phyloP scores from a whole-genome alignment of 64 coral and sea anemone genomes.

The Porites lutea region DNA sequence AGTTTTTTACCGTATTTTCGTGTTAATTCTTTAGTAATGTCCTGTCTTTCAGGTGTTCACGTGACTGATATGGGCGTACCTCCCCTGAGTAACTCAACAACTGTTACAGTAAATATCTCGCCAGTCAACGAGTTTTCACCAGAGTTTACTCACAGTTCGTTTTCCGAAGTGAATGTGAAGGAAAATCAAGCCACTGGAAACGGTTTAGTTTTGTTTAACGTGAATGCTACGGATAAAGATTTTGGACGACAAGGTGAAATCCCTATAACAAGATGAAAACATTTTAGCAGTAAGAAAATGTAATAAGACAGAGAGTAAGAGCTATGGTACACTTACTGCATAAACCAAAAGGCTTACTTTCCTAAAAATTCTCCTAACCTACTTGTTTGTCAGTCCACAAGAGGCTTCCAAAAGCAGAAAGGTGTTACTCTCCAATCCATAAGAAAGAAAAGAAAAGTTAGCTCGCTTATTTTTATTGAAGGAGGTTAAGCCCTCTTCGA shows the following conservation, averaged over 20 bases:
- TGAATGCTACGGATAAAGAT: slow-evolving; percentile 70
- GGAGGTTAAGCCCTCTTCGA: too few species aligned
- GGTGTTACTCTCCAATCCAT: neutral
- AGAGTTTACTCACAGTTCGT: slow-evolving; percentile 44
- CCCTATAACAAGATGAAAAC: too few species aligned
- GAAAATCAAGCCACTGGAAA: slow-evolving; percentile 57
- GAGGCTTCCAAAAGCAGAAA: neutral
- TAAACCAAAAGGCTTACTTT: too few species aligned
- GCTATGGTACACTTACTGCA: too few species aligned
- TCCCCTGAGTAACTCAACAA: slow-evolving; percentile 49
- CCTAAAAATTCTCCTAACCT: neutral
- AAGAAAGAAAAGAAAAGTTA: too few species aligned
- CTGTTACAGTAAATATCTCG: slow-evolving; percentile 43
- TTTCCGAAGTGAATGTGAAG: slow-evolving; percentile 9
- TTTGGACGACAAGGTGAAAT: slow-evolving; percentile 67
- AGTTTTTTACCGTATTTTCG: neutral
- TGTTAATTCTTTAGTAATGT: neutral
- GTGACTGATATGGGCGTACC: slow-evolving; percentile 52
- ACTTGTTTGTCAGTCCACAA: neutral
- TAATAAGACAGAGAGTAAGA: too few species aligned
- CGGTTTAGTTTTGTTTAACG: slow-evolving; percentile 61
- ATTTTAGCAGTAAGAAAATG: too few species aligned
- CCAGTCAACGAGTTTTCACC: slow-evolving; percentile 76
- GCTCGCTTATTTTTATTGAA: too few species aligned
- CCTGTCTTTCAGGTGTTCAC: slow-evolving; percentile 34